Base-by-base conservation (phyloP, 2,888 invertebrate genomes). In the Idaea straminata region DNA sequence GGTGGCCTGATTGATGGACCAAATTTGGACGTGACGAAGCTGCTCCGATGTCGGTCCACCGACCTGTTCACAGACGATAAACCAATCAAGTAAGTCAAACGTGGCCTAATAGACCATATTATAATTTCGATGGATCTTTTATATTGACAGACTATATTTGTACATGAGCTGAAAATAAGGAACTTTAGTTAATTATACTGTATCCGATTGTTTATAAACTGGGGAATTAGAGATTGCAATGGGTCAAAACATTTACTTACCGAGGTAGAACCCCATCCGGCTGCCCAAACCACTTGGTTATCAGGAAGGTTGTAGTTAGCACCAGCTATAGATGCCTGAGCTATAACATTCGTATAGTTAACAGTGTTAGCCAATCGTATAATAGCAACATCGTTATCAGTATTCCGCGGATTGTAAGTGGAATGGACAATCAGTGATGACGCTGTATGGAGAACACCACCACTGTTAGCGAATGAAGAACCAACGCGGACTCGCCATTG, bases 191-290 rank as follows among this genome's bases (percentile, higher is more conserved):
- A 1, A 25, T 25, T 25, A 25, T 3, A 25, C 25, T 3, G 25
- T 25, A 25, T 25, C 25, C 25, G 3, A 25, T 3, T 25, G 25
- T 25, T 25, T 25, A 25, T 25, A 25, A 25, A 25, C 25, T 25
- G 25, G 25, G 25, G 25, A 25, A 25, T 3, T 25, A 25, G 25
- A 25, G 25, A 25, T 25, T 25, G 25, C 25, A 25, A 25, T 25
- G 25, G 25, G 25, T 1, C 25, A 25, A 25, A 25, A 25, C 25
- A 25, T 25, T 25, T 62, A 81, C 84, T 82, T 74, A 87, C 86
- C 3, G 66, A 66, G 38, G 73, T 78, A n/a, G 69, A 35, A 0
- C 88, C 88, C 87, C 86, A 88, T 71, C 88, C 87, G 35, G 79
- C 72, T 36, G 85, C 83, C 82, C 81, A 85, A 0, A 86, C 82